Evolutionary conservation across 2,113 vertebrate genomes (phyloP).

Genomic region (Epinephelus cyanopodus): DNA sequence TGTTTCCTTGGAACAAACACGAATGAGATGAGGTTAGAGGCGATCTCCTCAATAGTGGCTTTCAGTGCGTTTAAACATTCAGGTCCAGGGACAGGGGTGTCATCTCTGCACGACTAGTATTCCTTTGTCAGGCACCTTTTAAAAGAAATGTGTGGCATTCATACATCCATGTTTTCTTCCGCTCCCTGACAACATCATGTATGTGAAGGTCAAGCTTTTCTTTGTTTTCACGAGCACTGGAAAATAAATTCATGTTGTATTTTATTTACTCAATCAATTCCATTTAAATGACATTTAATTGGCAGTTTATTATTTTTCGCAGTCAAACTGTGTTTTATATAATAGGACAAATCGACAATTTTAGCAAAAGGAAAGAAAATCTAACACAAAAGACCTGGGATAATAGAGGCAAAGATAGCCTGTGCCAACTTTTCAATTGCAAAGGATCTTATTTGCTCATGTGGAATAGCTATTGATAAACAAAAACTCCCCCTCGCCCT

Average conservation of each 20-base stretch:
- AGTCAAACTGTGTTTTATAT: slow-evolving; percentile 4
- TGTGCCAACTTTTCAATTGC: slow-evolving; percentile 37
- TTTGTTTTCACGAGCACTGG: slow-evolving; percentile 15
- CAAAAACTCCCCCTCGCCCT: slow-evolving; percentile 42
- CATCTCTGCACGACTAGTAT: slow-evolving; percentile 14
- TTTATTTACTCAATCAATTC: neutral
- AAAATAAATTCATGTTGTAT: slow-evolving; percentile 25
- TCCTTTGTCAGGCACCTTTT: slow-evolving; percentile 52
- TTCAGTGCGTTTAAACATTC: slow-evolving; percentile 35
- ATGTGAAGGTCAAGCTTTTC: slow-evolving; percentile 53
- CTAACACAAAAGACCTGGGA: slow-evolving; percentile 24
- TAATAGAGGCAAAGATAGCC: slow-evolving; percentile 7
- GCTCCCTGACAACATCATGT: slow-evolving; percentile 13
- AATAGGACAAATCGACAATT: neutral
- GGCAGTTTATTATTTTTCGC: slow-evolving; percentile 52
- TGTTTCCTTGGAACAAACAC: slow-evolving; percentile 53
- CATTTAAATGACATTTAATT: slow-evolving; percentile 9
- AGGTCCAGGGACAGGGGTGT: slow-evolving; percentile 27
- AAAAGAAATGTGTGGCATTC: slow-evolving; percentile 57
- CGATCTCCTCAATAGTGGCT: slow-evolving; percentile 32
- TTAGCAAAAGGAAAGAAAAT: slow-evolving; percentile 13
- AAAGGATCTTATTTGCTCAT: slow-evolving; percentile 63
- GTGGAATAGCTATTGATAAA: slow-evolving; percentile 52
- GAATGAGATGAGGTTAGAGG: slow-evolving; percentile 45
- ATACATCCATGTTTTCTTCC: slow-evolving; percentile 19